Evolutionary conservation across 2,113 vertebrate genomes (phyloP).

Genomic region (Perca schrenkii): DNA sequence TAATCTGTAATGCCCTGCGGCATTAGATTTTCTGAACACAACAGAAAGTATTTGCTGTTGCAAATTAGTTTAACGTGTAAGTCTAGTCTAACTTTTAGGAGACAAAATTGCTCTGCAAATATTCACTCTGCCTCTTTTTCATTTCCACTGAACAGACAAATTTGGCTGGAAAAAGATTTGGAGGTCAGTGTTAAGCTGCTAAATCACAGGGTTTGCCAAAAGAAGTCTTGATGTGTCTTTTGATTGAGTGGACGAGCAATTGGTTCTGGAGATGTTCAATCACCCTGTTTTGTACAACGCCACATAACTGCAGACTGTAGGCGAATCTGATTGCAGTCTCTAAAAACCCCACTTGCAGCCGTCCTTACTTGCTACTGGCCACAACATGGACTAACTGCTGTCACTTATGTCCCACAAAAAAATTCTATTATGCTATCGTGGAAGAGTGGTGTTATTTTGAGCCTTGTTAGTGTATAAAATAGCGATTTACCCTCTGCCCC

Average conservation of each 20-base stretch:
- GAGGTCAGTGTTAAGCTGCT: background rate
- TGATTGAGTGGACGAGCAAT: background rate
- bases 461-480: no score
- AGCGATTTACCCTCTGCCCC: no score
- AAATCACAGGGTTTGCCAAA: background rate
- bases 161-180: background rate
- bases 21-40: background rate
- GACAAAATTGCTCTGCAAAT: background rate
- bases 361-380: background rate
- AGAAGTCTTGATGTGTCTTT: background rate
- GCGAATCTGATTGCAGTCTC: background rate
- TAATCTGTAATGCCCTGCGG: background rate
- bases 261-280: background rate
- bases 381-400: constrained; percentile 1
- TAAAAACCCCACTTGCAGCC: background rate
- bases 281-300: background rate
- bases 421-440: no score
- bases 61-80: background rate
- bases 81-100: no score
- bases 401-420: constrained; percentile 4
- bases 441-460: no score
- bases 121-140: background rate
- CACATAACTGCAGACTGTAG: background rate
- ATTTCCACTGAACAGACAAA: background rate
- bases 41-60: background rate